phyloP scores from a whole-genome alignment of 2,113 vertebrate species.

The Prionailurus viverrinus region DNA sequence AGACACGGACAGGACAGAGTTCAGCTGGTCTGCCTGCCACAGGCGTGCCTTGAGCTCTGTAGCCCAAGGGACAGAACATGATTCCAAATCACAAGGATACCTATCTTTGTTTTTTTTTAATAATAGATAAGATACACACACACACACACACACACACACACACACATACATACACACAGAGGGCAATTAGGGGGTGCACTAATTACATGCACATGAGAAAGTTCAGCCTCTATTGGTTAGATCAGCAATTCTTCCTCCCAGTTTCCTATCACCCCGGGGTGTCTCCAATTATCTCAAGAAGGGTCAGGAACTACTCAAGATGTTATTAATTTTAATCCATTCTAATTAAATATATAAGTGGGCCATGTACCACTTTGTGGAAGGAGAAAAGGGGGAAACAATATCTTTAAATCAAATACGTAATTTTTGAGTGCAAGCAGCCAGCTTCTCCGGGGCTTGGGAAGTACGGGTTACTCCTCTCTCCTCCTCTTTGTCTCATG shows the following conservation, averaged over 20 bases:
- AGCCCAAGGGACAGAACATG: neutral
- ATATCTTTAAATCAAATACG: constrained; percentile 38
- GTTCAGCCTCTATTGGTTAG: constrained; percentile 41
- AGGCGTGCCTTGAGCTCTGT: neutral
- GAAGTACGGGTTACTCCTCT: rapidly evolving
- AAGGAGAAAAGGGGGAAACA: neutral
- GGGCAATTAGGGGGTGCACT: constrained; percentile 30
- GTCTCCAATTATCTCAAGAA: constrained; percentile 82
- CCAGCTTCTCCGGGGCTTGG: neutral
- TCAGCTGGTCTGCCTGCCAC: neutral
- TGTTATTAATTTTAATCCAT: constrained; percentile 81
- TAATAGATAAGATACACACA: no score
- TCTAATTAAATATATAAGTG: constrained; percentile 83
- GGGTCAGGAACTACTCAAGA: constrained; percentile 82
- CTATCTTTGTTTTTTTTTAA: constrained; percentile 1
- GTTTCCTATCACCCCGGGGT: constrained; percentile 73
- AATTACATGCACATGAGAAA: constrained; percentile 63
- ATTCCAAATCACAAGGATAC: constrained; percentile 10
- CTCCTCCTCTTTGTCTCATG: neutral
- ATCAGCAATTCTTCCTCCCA: constrained; percentile 73
- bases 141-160: no score
- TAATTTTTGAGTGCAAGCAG: neutral
- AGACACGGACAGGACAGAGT: neutral
- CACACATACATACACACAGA: no score
- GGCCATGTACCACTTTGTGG: constrained; percentile 70